Base-by-base conservation (phyloP, 2,797 vertebrate genomes). In the Phylloscopus collybita region DNA sequence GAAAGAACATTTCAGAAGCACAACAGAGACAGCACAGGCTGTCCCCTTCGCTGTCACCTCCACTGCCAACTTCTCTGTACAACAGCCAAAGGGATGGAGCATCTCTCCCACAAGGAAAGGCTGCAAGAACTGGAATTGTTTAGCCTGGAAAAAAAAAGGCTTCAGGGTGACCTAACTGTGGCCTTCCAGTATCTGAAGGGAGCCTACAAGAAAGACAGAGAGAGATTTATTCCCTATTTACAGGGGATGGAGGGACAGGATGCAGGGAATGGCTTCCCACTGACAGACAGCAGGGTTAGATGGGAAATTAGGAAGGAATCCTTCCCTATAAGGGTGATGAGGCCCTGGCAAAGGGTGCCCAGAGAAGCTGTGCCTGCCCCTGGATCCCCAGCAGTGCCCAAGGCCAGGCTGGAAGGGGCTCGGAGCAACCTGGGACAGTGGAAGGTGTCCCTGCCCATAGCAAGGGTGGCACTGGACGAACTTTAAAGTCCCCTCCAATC, bases 371-470 rank as follows among this genome's bases (percentile, higher is more conserved):
- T 21, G 38, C 29, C 25, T 71, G 17, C 8, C 3, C 45, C 29
- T 57, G 36, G 34, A 26, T 30, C 44, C 50, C 57, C 57, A 65
- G 9, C 0, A 57, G 5, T 29, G 9, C 0, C 14, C 47, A 12
- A 40, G 38, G 8, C 45, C 40, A 53, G 40, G 69, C 1, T 89
- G 72, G n/a, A 78, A 0, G 0, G n/a, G 32, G 25, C 14, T 45
- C 14, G 45, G 23, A 70, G 22, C 49, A 2, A 0, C 56, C 42
- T n/a, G 64, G 16, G 13, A 3, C 0, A 38, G 23, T 5, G 22
- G 34, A 17, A 49, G 11, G 10, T 30, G 38, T 34, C 70, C 51
- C 60, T 65, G 25, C 11, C 50, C 34, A 25, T 3, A 20, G 69
- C 10, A 22, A 8, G 16, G 5, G 3, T 16, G 42, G 10, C 27